Conservation (phyloP, 2,113 vertebrate genomes). For the Maccullochella peelii region DNA sequence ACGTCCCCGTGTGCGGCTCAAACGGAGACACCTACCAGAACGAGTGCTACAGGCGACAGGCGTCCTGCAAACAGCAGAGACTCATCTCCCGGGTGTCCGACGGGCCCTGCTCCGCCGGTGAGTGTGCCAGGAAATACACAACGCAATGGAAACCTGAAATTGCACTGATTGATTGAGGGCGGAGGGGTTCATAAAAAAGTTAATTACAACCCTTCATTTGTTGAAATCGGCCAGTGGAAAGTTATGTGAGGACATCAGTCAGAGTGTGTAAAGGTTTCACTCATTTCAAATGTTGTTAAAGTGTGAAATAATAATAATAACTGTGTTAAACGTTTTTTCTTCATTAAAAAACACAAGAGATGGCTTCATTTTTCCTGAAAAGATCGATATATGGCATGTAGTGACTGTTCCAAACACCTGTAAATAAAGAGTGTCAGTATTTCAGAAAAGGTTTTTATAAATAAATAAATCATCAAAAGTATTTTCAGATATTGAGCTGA, state of each 20-base stretch:
- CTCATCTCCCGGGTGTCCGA: constrained; percentile 90
- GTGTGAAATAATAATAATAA: constrained; percentile 14
- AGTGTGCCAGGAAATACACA: constrained; percentile 55
- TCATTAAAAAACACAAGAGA: no score
- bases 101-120: constrained; percentile 93
- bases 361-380: no score
- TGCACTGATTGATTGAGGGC: background rate
- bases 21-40: constrained; percentile 98
- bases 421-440: background rate
- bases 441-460: background rate
- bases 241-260: constrained; percentile 10
- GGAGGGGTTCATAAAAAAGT: background rate
- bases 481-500: background rate
- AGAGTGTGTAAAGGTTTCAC: background rate
- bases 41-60: constrained; percentile 94
- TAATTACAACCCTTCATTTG: constrained; percentile 8
- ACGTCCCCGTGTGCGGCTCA: constrained; percentile 95
- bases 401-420: no score
- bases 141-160: background rate
- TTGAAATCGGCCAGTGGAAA: background rate
- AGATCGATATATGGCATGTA: no score
- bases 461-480: background rate
- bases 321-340: no score
- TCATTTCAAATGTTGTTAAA: background rate
- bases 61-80: constrained; percentile 94